A percentile compares a stretch with the other conserved stretches of the same genome.
Conservation (phyloP, 2,888 invertebrate genomes). For the Xylota sylvarum region DNA sequence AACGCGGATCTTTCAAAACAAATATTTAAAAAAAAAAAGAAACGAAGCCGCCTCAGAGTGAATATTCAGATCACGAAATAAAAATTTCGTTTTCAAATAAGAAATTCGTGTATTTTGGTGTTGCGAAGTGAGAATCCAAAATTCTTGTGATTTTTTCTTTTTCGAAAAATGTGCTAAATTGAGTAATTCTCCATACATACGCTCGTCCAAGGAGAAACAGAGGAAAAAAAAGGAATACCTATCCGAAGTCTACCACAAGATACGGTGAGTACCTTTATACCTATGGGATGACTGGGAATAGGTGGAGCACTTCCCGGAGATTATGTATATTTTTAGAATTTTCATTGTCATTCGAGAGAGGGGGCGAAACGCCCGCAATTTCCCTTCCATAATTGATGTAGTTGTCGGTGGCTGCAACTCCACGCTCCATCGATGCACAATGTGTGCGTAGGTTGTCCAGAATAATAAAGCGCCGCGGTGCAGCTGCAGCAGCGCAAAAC, state of each 20-base stretch:
- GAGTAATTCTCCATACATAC: neutral
- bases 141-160: constrained; percentile 15
- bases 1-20: constrained; percentile 23
- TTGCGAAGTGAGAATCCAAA: constrained; percentile 31
- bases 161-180: constrained; percentile 25
- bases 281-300: constrained; percentile 17
- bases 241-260: constrained; percentile 14
- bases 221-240: constrained; percentile 40
- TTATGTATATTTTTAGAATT: constrained; percentile 71
- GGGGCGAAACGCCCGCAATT: constrained; percentile 21
- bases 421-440: neutral
- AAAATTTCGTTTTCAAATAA: constrained; percentile 13
- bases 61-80: constrained; percentile 4
- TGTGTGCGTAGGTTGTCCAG: constrained; percentile 17
- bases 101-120: constrained; percentile 32
- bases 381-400: constrained; percentile 15
- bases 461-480: constrained; percentile 43
- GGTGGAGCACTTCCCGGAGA: constrained; percentile 58
- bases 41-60: constrained; percentile 65
- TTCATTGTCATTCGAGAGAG: constrained; percentile 27
- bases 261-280: constrained; percentile 50
- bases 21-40: constrained; percentile 19
- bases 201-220: neutral
- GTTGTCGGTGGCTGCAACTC: too few relatives aligned
- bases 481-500: constrained; percentile 58